Evolutionary conservation across 2,888 invertebrate genomes (phyloP), one percentile per base, ranked within the genome.

Genomic region (Chironomus riparius): DNA sequence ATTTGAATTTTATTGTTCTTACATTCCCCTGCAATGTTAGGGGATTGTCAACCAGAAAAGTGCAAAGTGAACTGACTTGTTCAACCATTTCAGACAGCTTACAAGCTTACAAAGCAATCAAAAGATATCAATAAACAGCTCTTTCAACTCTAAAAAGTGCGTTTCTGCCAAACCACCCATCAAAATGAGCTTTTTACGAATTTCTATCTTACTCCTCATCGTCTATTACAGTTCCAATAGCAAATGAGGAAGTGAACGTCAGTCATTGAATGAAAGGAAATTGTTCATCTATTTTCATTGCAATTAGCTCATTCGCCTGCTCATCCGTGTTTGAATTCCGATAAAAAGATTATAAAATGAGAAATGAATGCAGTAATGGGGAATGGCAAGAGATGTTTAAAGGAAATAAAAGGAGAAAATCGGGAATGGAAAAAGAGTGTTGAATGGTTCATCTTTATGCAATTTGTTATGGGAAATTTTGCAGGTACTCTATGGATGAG

Each of bases 271-370:
- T 56, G 56, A 56, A 56, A 56, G 56, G 70, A 70, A 28, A 65
- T 65, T 65, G 73, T 22, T 62, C 62, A 38, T 65, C 73, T 62
- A 73, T 73, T 71, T 73, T 65, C 56, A 47, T 21, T 68, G 68
- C 68, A 75, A 68, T 75, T 75, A 75, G 75, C 50, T 65, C 65
- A 24, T 24, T 65, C 65, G 21, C 10, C 21, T 65, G 65, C 22
- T 75, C 75, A 75, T 68, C 68, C 75, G 75, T 75, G 75, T 75
- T 75, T 75, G 75, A 75, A 75, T 73, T 73, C 38, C 61, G 73
- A 73, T 73, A 73, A 73, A 65, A 38, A 73, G 73, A 73, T 73
- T 73, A 73, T 50, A 70, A 70, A 48, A 48, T 48, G 70, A 22
- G 48, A 70, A 47, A 48, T 48, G 70, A 22, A 48, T 70, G 70